Conservation (phyloP, 92 coral and sea anemone species). For the Ricordea florida region DNA sequence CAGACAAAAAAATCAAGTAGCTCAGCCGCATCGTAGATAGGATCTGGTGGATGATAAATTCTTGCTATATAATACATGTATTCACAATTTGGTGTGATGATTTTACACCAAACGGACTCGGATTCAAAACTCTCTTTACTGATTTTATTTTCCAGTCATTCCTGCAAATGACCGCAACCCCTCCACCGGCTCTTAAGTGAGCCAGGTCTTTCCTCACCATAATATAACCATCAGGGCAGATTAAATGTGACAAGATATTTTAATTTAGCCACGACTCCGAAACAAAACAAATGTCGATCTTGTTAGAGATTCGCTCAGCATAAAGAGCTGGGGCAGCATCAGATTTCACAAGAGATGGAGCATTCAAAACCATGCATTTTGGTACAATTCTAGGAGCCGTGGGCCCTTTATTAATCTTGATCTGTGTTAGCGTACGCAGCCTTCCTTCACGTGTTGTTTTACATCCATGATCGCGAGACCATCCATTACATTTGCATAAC, state of each 20-base stretch:
- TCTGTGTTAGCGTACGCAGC: neutral
- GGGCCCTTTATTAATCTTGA: constrained; percentile 18
- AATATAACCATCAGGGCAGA: constrained; percentile 43
- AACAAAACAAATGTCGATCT: constrained; percentile 53
- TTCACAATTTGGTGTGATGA: constrained; percentile 22
- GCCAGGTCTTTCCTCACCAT: constrained; percentile 23
- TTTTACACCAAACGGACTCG: constrained; percentile 9
- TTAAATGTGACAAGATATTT: constrained; percentile 9
- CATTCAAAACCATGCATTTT: constrained; percentile 51
- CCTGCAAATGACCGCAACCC: constrained; percentile 37
- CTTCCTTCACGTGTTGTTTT: too few species aligned
- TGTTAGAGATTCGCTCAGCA: constrained; percentile 20
- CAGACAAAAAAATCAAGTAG: constrained; percentile 28
- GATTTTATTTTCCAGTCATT: constrained; percentile 23
- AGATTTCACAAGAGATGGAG: constrained; percentile 49
- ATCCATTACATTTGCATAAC: too few species aligned
- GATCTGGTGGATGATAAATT: constrained; percentile 43
- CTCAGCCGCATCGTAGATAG: constrained; percentile 12
- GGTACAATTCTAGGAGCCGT: constrained; percentile 29
- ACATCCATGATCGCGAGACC: too few species aligned
- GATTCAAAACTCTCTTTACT: neutral
- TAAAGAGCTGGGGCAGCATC: constrained; percentile 50
- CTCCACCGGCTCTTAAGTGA: constrained; percentile 23
- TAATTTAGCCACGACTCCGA: constrained; percentile 57
- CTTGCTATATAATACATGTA: constrained; percentile 12